Evolutionary conservation across 2,113 vertebrate species (phyloP).

Genomic region (Alexandromys fortis): DNA sequence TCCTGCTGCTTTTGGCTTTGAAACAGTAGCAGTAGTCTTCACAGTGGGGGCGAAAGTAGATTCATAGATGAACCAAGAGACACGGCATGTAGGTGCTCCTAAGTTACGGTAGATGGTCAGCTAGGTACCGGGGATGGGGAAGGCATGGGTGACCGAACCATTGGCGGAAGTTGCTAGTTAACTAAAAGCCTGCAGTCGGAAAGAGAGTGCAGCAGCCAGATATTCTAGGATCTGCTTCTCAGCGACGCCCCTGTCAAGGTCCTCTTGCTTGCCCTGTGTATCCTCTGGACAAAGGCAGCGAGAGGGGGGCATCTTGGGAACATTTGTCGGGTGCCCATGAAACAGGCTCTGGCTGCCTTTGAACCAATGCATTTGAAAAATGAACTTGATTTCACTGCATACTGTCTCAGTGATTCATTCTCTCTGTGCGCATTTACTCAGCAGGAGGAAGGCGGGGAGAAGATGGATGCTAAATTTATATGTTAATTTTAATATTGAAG

Average conservation of each 20-base stretch:
- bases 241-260: not conserved
- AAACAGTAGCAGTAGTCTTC: not conserved
- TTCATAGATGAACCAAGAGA: not conserved
- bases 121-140: not conserved
- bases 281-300: not conserved
- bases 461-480: conserved; percentile 90
- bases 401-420: conserved; percentile 87
- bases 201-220: not conserved
- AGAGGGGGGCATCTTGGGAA: conserved; percentile 59
- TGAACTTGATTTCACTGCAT: conserved; percentile 80
- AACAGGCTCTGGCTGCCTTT: conserved; percentile 80
- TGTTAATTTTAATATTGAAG: conserved; percentile 90
- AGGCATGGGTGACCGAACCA: not conserved
- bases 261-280: rapidly evolving
- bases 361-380: conserved; percentile 84
- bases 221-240: not conserved
- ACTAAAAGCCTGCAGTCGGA: too few species aligned
- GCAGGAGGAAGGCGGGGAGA: conserved; percentile 81
- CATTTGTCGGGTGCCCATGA: conserved; percentile 80
- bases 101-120: not conserved
- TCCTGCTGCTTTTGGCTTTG: conserved; percentile 14
- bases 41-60: not conserved
- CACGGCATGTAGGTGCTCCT: not conserved
- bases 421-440: conserved; percentile 85
- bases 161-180: not conserved